Base-by-base conservation (phyloP, 2,888 invertebrate genomes). In the Lasioglossum zephyrum region DNA sequence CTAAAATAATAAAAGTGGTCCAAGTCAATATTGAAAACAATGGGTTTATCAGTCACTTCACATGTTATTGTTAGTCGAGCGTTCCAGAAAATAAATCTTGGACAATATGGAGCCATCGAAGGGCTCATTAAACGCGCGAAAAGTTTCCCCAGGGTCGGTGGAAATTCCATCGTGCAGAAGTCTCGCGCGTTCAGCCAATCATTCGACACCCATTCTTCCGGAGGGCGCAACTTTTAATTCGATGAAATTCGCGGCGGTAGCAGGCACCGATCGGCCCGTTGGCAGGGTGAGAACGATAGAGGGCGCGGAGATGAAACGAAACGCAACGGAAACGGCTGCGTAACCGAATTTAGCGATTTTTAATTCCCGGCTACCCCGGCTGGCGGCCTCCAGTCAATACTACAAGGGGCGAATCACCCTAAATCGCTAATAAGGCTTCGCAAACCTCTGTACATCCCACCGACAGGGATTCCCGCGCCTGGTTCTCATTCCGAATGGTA, bases 331-430 rank as follows among this genome's bases (percentile, higher is more conserved):
- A 81, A 53, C 82, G 87, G 84, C 90, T 90, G 91, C 87, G 88
- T 93, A 94, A 94, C 92, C 89, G 90, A 93, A 93, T 94, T 94
- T 93, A 94, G 93, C 91, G 94, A 94, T 94, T 94, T 94, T 94
- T 94, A 94, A 94, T 94, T 94, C 92, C 88, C 90, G 82, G 90
- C 87, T 90, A 91, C 88, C 49, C 88, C 84, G 87, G 85, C 60
- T 41, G 73, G 72, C 53, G 80, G 92, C 83, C 87, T 84, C 85
- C 73, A 89, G 84, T 88, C 92, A 89, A 92, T 91, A 92, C 88
- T 88, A 85, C 84, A 83, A 90, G 87, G 91, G 90, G 86, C 86
- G 22, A 84, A 85, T 86, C 89, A 81, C 92, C 92, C 92, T 90
- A 93, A 93, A 93, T 93, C 93, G 92, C 93, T 94, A 93, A 95